These are phyloP conservation scores for Amaurobius ferox DNA, from an alignment of 2,888 invertebrate genomes.

Conservation along the genomic window DNA sequence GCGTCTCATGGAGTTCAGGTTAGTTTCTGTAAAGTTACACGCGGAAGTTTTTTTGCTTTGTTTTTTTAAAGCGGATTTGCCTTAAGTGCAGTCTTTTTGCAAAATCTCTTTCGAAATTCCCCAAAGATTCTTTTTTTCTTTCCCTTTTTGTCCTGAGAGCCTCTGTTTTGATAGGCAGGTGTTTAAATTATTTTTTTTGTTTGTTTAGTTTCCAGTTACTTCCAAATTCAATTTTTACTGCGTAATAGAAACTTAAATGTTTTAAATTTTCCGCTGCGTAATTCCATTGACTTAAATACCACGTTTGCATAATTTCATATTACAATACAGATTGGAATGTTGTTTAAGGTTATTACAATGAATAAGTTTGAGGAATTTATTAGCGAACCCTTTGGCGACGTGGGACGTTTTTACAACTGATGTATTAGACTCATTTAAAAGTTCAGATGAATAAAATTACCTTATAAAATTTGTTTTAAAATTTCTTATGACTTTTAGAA, in stretches of 20 bases:
- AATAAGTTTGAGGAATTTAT: too few species aligned
- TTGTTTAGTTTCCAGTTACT: neutral
- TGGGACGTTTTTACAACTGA: too few species aligned
- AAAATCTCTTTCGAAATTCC: conserved; percentile 13
- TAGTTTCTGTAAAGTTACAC: conserved; percentile 11
- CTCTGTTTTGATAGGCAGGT: neutral
- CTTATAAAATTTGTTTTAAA: too few species aligned
- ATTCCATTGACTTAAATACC: neutral
- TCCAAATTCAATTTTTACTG: neutral
- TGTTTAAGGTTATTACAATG: too few species aligned
- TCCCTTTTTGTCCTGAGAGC: neutral
- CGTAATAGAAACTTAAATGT: neutral
- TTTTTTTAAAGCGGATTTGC: neutral
- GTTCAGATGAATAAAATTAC: too few species aligned
- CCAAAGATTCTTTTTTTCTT: neutral
- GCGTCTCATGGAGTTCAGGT: conserved; percentile 15
- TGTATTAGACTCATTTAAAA: too few species aligned
- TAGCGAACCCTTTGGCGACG: too few species aligned
- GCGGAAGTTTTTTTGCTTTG: neutral
- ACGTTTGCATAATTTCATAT: neutral
- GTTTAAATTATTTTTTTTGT: conserved; percentile 4
- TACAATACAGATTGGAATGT: neutral
- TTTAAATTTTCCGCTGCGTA: neutral
- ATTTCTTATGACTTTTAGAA: too few species aligned
- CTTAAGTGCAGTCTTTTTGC: conserved; percentile 7